phyloP scores from a whole-genome alignment of 2,797 vertebrate species.

The Novumbra hubbsi region DNA sequence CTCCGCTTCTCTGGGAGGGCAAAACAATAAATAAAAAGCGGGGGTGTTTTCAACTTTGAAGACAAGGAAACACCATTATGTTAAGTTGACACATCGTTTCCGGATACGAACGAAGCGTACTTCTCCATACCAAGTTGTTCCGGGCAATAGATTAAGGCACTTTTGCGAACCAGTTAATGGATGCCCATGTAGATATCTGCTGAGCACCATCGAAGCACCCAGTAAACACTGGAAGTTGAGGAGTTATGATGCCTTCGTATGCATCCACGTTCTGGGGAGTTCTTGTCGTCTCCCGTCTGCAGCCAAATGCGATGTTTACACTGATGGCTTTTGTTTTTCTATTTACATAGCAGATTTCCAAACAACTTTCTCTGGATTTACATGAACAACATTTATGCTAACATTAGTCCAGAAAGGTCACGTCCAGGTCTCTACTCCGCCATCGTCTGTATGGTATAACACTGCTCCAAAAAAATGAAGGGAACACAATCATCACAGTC shows the following conservation, averaged over 20 bases:
- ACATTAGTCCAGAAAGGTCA: neutral
- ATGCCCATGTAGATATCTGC: neutral
- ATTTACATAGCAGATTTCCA: neutral
- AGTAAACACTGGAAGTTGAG: neutral
- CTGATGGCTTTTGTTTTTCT: neutral
- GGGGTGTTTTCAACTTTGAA: conserved; percentile 38
- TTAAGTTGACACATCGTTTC: conserved; percentile 47
- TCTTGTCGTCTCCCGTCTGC: neutral
- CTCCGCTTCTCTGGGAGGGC: conserved; percentile 38
- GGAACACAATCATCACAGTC: too few species aligned
- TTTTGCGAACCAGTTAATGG: conserved; percentile 24
- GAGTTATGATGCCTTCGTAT: neutral
- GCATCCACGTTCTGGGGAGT: neutral
- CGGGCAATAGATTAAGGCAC: too few species aligned
- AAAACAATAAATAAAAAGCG: conserved; percentile 56
- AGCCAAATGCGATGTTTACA: conserved; percentile 1
- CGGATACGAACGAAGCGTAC: conserved; percentile 20
- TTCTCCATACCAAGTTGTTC: conserved; percentile 41
- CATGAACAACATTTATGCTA: neutral
- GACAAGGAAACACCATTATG: conserved; percentile 20
- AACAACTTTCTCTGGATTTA: neutral
- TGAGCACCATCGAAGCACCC: neutral
- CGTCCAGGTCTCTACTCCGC: neutral
- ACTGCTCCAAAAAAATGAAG: too few species aligned
- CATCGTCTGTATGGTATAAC: neutral